A percentile compares a stretch with the other conserved stretches of the same genome.
Conservation (phyloP, 2,113 vertebrate species). For the Pomatorhinus ruficollis region DNA sequence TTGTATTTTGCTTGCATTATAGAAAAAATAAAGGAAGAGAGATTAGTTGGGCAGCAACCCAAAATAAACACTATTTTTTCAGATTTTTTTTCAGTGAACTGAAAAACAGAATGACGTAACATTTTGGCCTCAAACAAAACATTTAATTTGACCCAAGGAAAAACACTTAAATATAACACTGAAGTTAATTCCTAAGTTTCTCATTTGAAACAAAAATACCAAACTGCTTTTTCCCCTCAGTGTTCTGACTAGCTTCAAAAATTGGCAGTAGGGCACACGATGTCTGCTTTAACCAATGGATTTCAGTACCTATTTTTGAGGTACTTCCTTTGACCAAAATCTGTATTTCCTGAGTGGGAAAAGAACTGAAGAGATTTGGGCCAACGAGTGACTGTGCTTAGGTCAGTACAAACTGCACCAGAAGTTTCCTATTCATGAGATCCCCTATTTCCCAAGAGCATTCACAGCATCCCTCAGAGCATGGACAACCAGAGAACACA, state of each 20-base stretch:
- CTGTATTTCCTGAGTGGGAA: neutral
- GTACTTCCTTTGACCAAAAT: neutral
- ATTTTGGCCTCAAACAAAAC: neutral
- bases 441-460: neutral
- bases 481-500: neutral
- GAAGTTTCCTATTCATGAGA: neutral
- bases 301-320: neutral
- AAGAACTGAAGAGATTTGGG: neutral
- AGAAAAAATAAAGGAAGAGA: neutral
- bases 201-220: neutral
- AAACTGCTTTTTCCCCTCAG: neutral
- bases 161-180: neutral
- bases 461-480: neutral
- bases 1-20: neutral
- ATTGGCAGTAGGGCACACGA: neutral
- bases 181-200: neutral
- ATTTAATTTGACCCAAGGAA: neutral
- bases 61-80: conserved; percentile 1
- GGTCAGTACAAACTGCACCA: neutral
- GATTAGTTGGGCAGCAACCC: neutral
- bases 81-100: neutral
- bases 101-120: neutral
- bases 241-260: neutral
- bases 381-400: accelerated
- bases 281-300: neutral